Evolutionary conservation across 1,140 invertebrate species (phyloP), one percentile per base, ranked within the genome.

Genomic region (Aradophagus sp.): DNA sequence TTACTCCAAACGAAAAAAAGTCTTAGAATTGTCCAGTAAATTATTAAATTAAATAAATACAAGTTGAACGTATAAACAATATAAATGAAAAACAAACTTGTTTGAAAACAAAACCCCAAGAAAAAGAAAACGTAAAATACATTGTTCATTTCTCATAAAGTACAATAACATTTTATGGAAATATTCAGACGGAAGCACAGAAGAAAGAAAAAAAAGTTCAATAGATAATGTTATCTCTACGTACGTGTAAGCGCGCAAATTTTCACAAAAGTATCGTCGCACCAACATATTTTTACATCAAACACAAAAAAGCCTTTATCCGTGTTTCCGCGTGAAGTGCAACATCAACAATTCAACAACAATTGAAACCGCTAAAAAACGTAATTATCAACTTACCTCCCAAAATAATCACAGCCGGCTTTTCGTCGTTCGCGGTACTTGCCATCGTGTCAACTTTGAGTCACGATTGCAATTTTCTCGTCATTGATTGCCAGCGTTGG

Each of bases 371-470:
- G 38, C 1, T 6, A 15, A 42, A 27, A 42, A 29, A 4, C 20
- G 20, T 11, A 10, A 19, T 3, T n/a, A 19, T 27, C 6, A 1
- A 45, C 58, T 82, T 65, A 84, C 84, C 84, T 77, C 84, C 84
- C 23, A 85, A 48, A 48, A 86, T 75, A 12, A 85, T 80, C 13
- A 82, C 82, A 47, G 66, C 72, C 27, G 84, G 81, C 58, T 84
- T 86, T 47, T 63, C 81, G 62, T 81, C 50, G 34, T 14, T 45
- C 47, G 42, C 47, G 29, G 12, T 38, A 23, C 35, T 52, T 23
- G 58, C 67, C 67, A 70, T 70, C 10, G 50, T 58, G 27, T 31
- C 16, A 19, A 16, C 13, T 11, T 38, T 11, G 14, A 31, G 13
- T 62, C 26, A 50, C 35, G 7, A 10, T 11, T n/a, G 27, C 8